phyloP scores from a whole-genome alignment of 2,113 vertebrate species.

The Heterotilapia buettikoferi region DNA sequence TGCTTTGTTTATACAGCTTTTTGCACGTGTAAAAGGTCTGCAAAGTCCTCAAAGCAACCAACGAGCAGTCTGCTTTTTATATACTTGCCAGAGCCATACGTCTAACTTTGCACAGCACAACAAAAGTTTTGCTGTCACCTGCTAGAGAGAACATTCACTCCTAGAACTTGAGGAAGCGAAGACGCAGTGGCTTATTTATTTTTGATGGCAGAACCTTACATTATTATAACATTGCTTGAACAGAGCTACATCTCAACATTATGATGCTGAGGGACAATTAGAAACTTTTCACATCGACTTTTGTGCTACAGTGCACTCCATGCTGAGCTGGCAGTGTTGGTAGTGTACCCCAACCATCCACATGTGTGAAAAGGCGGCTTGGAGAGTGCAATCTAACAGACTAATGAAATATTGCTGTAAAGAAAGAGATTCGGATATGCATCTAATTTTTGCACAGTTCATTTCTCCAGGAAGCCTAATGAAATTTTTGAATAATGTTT shows the following conservation, averaged over 20 bases:
- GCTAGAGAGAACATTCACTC: background rate
- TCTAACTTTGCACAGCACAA: background rate
- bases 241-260: background rate
- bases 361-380: background rate
- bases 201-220: background rate
- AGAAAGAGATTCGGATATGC: background rate
- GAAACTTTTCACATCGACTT: background rate
- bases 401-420: background rate
- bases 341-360: background rate
- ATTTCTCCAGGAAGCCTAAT: background rate
- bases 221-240: background rate
- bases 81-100: background rate
- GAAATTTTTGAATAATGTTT: background rate
- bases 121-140: background rate
- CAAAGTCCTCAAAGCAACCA: background rate
- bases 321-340: rapidly evolving
- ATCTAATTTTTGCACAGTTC: background rate
- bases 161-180: background rate
- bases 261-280: background rate
- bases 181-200: background rate
- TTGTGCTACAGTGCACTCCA: background rate
- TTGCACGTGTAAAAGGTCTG: background rate
- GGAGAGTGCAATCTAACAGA: background rate
- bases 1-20: background rate
- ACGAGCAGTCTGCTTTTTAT: background rate